Percentiles rank a stretch among this genome's conserved stretches.
Evolutionary conservation across 2,113 vertebrate species (phyloP).

Genomic region (Dermatemys mawii): DNA sequence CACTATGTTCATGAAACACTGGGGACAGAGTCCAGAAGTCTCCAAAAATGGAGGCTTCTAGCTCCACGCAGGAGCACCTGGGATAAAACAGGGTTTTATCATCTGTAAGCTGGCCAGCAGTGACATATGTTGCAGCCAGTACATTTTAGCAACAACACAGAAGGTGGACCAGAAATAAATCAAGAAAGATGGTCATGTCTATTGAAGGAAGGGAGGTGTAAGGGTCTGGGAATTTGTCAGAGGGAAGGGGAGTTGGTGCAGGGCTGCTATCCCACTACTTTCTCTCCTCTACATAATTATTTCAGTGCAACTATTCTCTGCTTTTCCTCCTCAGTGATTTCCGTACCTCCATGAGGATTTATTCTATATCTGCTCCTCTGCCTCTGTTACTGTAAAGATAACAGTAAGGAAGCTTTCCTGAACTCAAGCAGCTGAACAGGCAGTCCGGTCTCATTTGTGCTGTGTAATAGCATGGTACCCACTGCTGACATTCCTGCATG

Average conservation of each 20-base stretch:
- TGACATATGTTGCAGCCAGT: accelerated
- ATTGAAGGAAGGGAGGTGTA: background rate
- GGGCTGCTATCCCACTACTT: background rate
- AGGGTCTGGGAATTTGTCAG: background rate
- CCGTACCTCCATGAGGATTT: background rate
- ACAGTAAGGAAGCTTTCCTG: background rate
- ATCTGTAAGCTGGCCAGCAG: background rate
- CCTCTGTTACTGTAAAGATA: background rate
- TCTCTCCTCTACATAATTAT: background rate
- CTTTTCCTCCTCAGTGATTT: background rate
- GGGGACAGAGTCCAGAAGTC: background rate
- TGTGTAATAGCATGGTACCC: too few relatives aligned
- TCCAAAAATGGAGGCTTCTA: background rate
- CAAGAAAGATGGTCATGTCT: background rate
- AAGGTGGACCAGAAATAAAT: background rate
- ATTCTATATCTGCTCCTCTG: background rate
- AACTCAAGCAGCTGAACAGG: background rate
- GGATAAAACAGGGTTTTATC: too few relatives aligned
- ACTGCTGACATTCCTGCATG: background rate
- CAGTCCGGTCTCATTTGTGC: background rate
- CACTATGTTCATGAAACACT: background rate
- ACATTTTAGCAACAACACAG: background rate
- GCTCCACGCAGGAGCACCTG: background rate
- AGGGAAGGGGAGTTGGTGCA: background rate
- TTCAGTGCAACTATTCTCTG: background rate